These are phyloP conservation scores for Chrysolophus pictus DNA, from an alignment of 2,797 vertebrate genomes.

Conservation along the genomic window DNA sequence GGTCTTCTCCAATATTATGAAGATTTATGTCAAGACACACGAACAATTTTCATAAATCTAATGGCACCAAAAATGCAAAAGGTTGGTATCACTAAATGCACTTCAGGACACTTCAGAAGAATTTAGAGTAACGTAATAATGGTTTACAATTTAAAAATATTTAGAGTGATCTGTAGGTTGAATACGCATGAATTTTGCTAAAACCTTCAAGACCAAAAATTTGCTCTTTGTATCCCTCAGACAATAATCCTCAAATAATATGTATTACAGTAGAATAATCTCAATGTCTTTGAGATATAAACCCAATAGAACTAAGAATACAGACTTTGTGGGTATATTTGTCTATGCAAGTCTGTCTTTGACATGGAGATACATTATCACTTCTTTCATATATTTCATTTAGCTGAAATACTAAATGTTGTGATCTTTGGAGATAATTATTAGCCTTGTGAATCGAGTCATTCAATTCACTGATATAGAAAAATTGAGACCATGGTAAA, in stretches of 20 bases:
- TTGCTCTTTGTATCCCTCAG: neutral
- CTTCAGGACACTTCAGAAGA: neutral
- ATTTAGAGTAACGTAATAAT: neutral
- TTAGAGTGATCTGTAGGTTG: neutral
- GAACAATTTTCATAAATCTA: conserved; percentile 77
- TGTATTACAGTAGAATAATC: neutral
- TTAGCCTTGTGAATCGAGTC: neutral
- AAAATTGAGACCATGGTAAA: neutral
- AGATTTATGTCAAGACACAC: conserved; percentile 78
- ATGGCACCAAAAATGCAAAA: conserved; percentile 82
- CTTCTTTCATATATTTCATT: neutral
- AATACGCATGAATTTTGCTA: neutral
- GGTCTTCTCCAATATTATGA: conserved; percentile 82
- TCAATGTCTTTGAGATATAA: neutral
- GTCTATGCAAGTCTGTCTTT: neutral
- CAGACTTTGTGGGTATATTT: neutral
- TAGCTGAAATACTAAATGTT: neutral
- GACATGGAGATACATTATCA: neutral
- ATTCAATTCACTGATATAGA: neutral
- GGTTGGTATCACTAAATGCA: conserved; percentile 69
- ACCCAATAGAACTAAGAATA: neutral
- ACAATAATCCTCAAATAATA: neutral
- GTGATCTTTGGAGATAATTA: neutral
- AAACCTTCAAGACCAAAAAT: neutral
- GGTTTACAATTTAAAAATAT: neutral